A percentile compares a stretch with the other conserved stretches of the same genome.
phyloP scores from a whole-genome alignment of 1,140 invertebrate genomes.

The Solen grandis region DNA sequence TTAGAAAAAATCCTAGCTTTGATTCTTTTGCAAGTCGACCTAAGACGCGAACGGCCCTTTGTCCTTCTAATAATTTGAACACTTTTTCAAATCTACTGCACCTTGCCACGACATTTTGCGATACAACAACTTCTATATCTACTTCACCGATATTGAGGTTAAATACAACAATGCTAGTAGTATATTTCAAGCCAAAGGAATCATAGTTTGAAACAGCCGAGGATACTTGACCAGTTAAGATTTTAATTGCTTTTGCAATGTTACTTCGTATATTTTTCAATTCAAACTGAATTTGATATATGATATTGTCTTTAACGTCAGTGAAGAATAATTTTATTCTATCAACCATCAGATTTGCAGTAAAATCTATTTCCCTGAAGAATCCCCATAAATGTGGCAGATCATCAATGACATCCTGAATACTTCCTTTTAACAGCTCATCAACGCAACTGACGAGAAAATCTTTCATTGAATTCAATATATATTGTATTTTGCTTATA shows the following conservation, averaged over 20 bases:
- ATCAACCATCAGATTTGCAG: background rate
- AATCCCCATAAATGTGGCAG: background rate
- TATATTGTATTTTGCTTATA: background rate
- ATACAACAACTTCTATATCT: no score
- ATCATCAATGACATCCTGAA: background rate
- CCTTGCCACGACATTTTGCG: background rate
- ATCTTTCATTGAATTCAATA: background rate
- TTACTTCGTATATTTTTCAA: background rate
- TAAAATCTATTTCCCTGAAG: background rate
- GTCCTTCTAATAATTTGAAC: slow-evolving; percentile 17
- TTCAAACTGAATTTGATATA: background rate
- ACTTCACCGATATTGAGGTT: no score
- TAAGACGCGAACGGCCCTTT: slow-evolving; percentile 22
- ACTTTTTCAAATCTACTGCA: no score
- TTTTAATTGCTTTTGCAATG: background rate
- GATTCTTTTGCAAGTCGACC: background rate
- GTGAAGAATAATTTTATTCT: background rate
- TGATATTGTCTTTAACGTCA: background rate
- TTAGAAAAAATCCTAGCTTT: background rate
- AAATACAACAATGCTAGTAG: background rate
- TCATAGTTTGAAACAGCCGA: background rate
- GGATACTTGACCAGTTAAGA: background rate
- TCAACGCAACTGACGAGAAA: background rate
- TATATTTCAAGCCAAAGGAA: slow-evolving; percentile 40
- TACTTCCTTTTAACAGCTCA: background rate